Percentiles rank a stretch among this genome's conserved stretches.
phyloP scores from a whole-genome alignment of 2,888 invertebrate genomes.

The Dicyrtomina minuta region DNA sequence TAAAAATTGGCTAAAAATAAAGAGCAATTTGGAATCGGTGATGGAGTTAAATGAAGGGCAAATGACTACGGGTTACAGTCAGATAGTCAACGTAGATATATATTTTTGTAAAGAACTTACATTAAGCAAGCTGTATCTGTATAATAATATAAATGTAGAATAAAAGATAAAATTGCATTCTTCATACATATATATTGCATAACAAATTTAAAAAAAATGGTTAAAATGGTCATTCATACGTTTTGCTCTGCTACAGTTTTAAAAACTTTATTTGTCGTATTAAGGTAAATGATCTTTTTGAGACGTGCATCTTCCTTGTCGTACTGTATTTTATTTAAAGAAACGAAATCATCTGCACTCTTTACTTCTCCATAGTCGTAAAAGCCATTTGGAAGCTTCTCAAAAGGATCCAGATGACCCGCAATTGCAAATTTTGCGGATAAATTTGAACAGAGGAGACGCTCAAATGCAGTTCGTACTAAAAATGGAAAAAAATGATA shows the following conservation, averaged over 20 bases:
- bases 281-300: conserved; percentile 21
- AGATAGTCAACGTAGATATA: too few relatives aligned
- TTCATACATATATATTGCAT: too few relatives aligned
- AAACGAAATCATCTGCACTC: background rate
- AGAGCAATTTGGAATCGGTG: too few relatives aligned
- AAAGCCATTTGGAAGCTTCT: conserved; percentile 61
- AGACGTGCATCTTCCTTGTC: background rate
- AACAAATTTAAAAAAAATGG: too few relatives aligned
- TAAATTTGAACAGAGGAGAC: conserved; percentile 63
- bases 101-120: too few relatives aligned
- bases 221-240: too few relatives aligned
- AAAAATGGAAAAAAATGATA: too few relatives aligned
- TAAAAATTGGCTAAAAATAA: conserved; percentile 21
- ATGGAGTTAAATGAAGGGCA: too few relatives aligned
- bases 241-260: background rate
- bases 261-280: background rate
- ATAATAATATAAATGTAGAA: too few relatives aligned
- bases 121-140: too few relatives aligned
- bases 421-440: conserved; percentile 67
- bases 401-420: conserved; percentile 64
- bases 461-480: conserved; percentile 61
- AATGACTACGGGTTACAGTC: too few relatives aligned
- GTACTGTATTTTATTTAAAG: background rate
- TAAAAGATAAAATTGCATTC: too few relatives aligned
- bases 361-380: conserved; percentile 43